These are phyloP conservation scores for Hyphantria cunea DNA, from an alignment of 1,140 invertebrate genomes.

Conservation along the genomic window DNA sequence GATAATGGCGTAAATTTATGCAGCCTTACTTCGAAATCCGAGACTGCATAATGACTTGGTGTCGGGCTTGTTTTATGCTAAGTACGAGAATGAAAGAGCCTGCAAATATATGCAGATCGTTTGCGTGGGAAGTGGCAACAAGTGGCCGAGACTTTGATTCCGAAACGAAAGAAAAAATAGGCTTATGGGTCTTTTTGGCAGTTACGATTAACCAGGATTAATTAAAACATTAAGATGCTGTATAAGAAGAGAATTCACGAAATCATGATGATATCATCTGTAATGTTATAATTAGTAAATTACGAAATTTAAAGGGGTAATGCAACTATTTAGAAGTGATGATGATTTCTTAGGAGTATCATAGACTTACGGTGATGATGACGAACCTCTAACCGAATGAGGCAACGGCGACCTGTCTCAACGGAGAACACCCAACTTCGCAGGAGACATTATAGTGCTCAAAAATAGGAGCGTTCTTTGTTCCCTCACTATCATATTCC, in stretches of 20 bases:
- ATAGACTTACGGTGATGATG: too few relatives aligned
- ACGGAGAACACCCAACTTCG: too few relatives aligned
- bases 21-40: slow-evolving; percentile 69
- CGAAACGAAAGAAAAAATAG: slow-evolving; percentile 52
- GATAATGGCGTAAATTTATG: slow-evolving; percentile 77
- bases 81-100: slow-evolving; percentile 71
- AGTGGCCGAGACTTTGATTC: slow-evolving; percentile 69
- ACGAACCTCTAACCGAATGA: too few relatives aligned
- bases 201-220: slow-evolving; percentile 59
- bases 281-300: too few relatives aligned
- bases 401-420: too few relatives aligned
- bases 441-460: too few relatives aligned
- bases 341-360: too few relatives aligned
- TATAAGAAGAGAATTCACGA: slow-evolving; percentile 14
- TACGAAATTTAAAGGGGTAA: too few relatives aligned
- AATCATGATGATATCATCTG: slow-evolving; percentile 25
- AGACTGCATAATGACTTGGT: slow-evolving; percentile 74
- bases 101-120: slow-evolving; percentile 77
- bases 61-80: slow-evolving; percentile 77
- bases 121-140: slow-evolving; percentile 78
- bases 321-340: too few relatives aligned
- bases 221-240: slow-evolving; percentile 54
- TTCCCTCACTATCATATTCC: too few relatives aligned
- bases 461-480: too few relatives aligned
- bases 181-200: slow-evolving; percentile 47